A percentile compares a stretch with the other conserved stretches of the same genome.
Conservation (phyloP, 2,888 invertebrate species). For the Lysandra coridon region DNA sequence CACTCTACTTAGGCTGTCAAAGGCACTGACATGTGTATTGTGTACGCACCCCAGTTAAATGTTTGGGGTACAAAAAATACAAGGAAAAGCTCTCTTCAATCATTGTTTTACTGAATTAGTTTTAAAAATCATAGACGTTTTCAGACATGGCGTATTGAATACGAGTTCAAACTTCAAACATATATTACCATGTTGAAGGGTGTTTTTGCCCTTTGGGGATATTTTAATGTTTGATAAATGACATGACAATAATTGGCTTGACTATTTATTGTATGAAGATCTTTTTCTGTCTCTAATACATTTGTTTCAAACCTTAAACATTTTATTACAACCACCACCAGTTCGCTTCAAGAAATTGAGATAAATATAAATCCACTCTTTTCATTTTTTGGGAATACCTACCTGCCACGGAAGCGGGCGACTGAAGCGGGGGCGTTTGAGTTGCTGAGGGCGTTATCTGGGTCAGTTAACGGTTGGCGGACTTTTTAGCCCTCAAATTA, state of each 20-base stretch:
- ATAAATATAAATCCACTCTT: background rate
- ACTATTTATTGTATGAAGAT: too few relatives aligned
- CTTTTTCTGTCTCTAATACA: too few relatives aligned
- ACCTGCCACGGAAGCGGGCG: background rate
- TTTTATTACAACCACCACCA: too few relatives aligned
- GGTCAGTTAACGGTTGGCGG: conserved; percentile 40
- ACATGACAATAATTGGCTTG: too few relatives aligned
- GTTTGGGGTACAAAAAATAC: background rate
- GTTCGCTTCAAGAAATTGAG: background rate
- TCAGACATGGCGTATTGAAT: too few relatives aligned
- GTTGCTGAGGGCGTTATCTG: background rate
- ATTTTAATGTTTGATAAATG: too few relatives aligned
- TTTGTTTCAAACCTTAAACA: too few relatives aligned
- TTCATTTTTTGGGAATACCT: background rate
- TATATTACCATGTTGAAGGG: too few relatives aligned
- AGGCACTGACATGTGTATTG: background rate
- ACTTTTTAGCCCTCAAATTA: conserved; percentile 39
- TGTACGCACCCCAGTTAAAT: background rate
- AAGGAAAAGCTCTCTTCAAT: background rate
- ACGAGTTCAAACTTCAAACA: too few relatives aligned
- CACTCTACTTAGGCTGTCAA: background rate
- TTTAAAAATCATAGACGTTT: background rate
- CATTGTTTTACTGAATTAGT: background rate
- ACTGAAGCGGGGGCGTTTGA: background rate
- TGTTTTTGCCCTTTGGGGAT: too few relatives aligned